Evolutionary conservation across 2,888 invertebrate genomes (phyloP), one percentile per base, ranked within the genome.

Genomic region (Drosophila kuntzei): DNA sequence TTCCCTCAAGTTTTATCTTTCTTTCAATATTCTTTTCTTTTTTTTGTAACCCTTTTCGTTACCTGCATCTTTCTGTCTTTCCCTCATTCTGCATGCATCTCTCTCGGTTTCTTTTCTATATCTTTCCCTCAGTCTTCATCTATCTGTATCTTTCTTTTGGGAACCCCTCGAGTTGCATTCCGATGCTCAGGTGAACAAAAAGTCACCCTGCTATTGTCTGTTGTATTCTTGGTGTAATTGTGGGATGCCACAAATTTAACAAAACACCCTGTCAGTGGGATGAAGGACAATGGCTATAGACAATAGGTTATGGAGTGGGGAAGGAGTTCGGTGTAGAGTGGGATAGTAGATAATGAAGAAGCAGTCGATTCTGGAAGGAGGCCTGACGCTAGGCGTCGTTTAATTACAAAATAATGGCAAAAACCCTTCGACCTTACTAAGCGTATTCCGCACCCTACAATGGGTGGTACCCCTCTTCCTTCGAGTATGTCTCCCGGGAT

Each of bases 341-440:
- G 49, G 47, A 12, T 29, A 41, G 44, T 22, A 65, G 85, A 81
- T 77, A 80, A 79, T 80, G 80, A 80, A 69, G 65, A 62, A 11
- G 37, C 36, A 41, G 61, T 27, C 2, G 27, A 27, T 27, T 2
- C 22, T 41, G 43, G 37, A 32, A 49, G 43, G 11, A 59, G 44
- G 9, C 18, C 37, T 12, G 76, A 66, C 65, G 64, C 70, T 36
- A 57, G 82, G 68, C 67, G 59, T 64, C 67, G 71, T 73, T 79
- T 79, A 89, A 89, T 85, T 58, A 79, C 86, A 82, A 89, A 79
- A 71, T 83, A 83, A 88, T 88, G 84, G 74, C 79, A 89, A 89
- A 71, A 68, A 68, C 82, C 37, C 58, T 8, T 1, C 27, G 7
- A 27, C 7, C 27, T 0, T 27, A 0, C 27, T 2, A 27, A 9